Evolutionary conservation across 2,113 vertebrate species (phyloP).

Genomic region (Dermatemys mawii): DNA sequence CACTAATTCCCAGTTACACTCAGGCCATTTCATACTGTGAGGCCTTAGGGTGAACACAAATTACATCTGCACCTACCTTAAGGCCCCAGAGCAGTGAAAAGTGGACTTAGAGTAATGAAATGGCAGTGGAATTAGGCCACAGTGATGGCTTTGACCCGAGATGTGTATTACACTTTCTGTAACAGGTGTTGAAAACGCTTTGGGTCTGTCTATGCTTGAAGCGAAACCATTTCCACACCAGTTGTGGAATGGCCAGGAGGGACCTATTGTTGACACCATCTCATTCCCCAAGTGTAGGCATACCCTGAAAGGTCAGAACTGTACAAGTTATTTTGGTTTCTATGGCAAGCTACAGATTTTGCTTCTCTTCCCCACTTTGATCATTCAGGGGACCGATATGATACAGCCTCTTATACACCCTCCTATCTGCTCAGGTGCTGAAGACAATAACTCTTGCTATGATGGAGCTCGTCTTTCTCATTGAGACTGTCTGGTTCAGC

Average conservation of each 20-base stretch:
- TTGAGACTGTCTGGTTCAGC: neutral
- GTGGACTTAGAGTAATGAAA: neutral
- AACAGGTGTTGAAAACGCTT: neutral
- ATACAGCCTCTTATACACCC: neutral
- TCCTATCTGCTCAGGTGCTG: neutral
- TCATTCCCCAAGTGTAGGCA: neutral
- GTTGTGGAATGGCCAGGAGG: neutral
- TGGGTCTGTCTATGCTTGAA: neutral
- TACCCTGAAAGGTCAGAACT: neutral
- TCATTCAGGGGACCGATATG: neutral
- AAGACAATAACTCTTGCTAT: neutral
- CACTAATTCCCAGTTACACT: neutral
- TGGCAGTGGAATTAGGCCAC: neutral
- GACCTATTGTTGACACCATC: neutral
- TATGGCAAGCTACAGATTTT: neutral
- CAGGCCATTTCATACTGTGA: neutral
- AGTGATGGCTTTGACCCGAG: neutral
- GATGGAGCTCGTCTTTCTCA: neutral
- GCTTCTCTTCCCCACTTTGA: neutral
- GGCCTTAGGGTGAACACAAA: neutral
- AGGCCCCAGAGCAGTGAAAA: neutral
- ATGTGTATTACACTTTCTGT: accelerated
- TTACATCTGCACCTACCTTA: neutral
- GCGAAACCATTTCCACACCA: neutral
- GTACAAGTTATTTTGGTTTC: neutral